Percentiles rank a stretch among this genome's conserved stretches.
These are phyloP conservation scores for Pelosia muscerda DNA, from an alignment of 2,888 invertebrate genomes.

Conservation along the genomic window DNA sequence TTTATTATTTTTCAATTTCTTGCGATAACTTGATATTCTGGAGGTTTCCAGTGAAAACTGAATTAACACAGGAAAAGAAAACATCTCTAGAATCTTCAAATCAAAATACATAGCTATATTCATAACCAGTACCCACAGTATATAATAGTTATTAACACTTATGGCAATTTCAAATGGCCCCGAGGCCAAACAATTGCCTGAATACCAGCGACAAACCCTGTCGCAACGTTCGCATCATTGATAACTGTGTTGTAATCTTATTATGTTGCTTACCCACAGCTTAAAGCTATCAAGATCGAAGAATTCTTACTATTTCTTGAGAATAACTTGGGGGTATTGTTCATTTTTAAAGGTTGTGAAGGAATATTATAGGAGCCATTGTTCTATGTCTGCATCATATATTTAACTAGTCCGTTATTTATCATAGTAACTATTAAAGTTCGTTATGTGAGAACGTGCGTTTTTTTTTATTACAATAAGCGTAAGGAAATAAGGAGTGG, in stretches of 20 bases:
- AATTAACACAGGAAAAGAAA: not conserved
- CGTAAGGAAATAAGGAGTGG: slow-evolving; percentile 5
- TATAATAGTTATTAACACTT: slow-evolving; percentile 12
- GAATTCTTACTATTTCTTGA: slow-evolving; percentile 57
- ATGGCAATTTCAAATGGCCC: slow-evolving; percentile 28
- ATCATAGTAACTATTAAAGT: slow-evolving; percentile 21
- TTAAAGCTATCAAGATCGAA: slow-evolving; percentile 71
- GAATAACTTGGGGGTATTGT: slow-evolving; percentile 61
- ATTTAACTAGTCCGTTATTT: slow-evolving; percentile 28
- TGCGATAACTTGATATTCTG: not conserved
- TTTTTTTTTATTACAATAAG: slow-evolving; percentile 15
- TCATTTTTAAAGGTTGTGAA: slow-evolving; percentile 60
- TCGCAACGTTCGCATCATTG: slow-evolving; percentile 76
- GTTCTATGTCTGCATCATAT: slow-evolving; percentile 44
- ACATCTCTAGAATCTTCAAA: not conserved
- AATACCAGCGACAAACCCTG: slow-evolving; percentile 50
- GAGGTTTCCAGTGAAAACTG: not conserved
- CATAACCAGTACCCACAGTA: not conserved
- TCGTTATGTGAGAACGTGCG: slow-evolving; percentile 19
- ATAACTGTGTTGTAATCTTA: slow-evolving; percentile 78
- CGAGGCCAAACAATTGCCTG: slow-evolving; percentile 50
- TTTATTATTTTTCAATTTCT: not conserved
- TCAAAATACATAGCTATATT: not conserved
- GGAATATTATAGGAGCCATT: slow-evolving; percentile 52
- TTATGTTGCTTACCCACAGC: slow-evolving; percentile 77